phyloP scores from a whole-genome alignment of 2,113 vertebrate genomes.

The Indicator indicator region DNA sequence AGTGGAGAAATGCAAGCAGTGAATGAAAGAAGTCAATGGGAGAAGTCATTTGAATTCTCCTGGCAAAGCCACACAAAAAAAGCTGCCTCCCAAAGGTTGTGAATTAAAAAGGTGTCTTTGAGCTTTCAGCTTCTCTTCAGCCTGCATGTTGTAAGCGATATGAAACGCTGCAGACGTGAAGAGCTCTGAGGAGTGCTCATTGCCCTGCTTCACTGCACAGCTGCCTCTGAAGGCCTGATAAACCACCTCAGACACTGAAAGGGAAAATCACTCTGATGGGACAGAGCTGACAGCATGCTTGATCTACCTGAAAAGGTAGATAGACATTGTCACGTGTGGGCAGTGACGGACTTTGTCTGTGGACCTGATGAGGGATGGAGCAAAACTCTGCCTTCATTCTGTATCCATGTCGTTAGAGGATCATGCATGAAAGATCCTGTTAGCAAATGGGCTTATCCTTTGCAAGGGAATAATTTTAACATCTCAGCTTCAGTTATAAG shows the following conservation, averaged over 20 bases:
- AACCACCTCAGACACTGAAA: neutral
- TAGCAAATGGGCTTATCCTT: neutral
- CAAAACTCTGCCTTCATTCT: neutral
- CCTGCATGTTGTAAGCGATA: neutral
- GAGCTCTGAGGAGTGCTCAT: neutral
- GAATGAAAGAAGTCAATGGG: neutral
- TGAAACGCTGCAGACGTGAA: neutral
- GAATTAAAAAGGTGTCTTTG: neutral
- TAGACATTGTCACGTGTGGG: neutral
- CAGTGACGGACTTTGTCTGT: neutral
- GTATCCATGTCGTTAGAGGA: fast-evolving
- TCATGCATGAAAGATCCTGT: fast-evolving
- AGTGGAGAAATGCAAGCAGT: neutral
- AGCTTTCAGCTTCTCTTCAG: neutral
- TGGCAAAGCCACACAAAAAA: neutral
- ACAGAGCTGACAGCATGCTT: neutral
- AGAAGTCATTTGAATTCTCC: neutral
- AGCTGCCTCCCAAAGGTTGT: neutral
- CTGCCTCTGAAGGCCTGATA: neutral
- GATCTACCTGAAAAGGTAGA: neutral
- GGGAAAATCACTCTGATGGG: neutral
- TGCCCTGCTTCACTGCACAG: neutral
- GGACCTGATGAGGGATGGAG: neutral
- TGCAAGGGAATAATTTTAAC: neutral
- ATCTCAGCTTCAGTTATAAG: neutral